Base-by-base conservation (phyloP, 2,797 vertebrate species). In the Sebastes diploproa region DNA sequence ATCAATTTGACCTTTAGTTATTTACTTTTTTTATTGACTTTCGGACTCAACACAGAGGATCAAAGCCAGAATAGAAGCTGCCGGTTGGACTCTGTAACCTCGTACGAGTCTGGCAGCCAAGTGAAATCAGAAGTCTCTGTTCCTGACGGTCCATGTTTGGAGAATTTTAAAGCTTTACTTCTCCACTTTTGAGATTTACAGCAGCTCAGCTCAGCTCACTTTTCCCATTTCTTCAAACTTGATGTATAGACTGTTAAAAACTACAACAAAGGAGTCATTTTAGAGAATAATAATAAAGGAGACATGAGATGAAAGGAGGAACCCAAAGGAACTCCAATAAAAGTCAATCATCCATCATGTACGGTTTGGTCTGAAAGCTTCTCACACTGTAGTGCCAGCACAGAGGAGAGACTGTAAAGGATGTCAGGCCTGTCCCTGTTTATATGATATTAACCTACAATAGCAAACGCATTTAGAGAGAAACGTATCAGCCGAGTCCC, bases 271-370 rank as follows among this genome's bases (percentile, higher is more conserved):
- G 59, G 8, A 12, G 63, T 16, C 7, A 32, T 42, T 52, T 84
- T 27, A 50, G 9, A 56, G 20, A 78, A 63, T 71, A 52, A 25
- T 12, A 83, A 58, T 72, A 75, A 62, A 70, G 3, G 20, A 55
- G 61, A 36, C 6, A 2, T 42, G 8, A 80, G 83, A 85, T 86
- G 52, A 88, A 86, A 80, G 78, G 42, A 65, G 30, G 42, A 79
- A 46, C 23, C 30, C 11, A 13, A 13, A 68, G 34, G 11, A 68
- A 54, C 20, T 58, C 42, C 23, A 58, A 78, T 83, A 79, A 85
- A 77, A 86, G 32, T 72, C 16, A 20, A 9, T 7, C 30, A 16
- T 32, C 30, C 63, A 59, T 78, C 46, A 74, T 9, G 69, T 2
- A 23, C 2, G 38, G 25, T 72, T 72, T 32, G 3, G 34, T 59